Base-by-base conservation (phyloP, 2,797 vertebrate genomes). In the Clarias laeviceps region DNA sequence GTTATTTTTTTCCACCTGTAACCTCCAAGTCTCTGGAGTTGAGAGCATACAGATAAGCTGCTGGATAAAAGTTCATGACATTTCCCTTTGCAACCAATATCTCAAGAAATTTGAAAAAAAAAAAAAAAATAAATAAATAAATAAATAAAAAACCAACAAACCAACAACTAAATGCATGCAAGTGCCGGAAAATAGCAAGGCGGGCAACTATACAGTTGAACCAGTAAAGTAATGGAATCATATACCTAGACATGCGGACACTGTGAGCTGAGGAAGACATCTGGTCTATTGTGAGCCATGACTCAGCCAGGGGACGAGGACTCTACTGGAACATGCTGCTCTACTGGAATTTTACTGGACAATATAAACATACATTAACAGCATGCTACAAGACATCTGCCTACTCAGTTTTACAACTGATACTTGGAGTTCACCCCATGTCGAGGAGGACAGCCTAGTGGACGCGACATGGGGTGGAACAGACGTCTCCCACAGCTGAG, bases 281-380 rank as follows among this genome's bases (percentile, higher is more conserved):
- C 34, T 27, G 57, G 57, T 32, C 57, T 80, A 80, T 80, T 80
- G 29, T 45, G 78, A 29, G 78, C 24, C 37, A 18, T 65, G 78
- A 64, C 4, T 34, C 79, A 56, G 45, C 57, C 80, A 5, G 22
- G 5, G 40, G 37, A 29, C 62, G 12, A 66, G n/a, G 50, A 80
- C 65, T 80, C n/a, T 29, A 50, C 40, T 57, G 20, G 80, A 56
- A n/a, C 80, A 69, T 20, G 12, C 64, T 69, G 65, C 65, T 69
- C 40, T 68, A 14, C 80, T 34, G 45, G 80, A 68, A 68, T 68
- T 34, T 69, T 34, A 68, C 45, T 69, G 65, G 69, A 57, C 65
- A 57, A 82, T 82, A 69, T 82, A 82, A 82, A 69, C 64, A 69
- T 50, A 57, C 65, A 82, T 66, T 69, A 57, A 82, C 64, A 45